These are phyloP conservation scores for Drosophila neocordata DNA, from an alignment of 1,140 invertebrate genomes.

Conservation along the genomic window DNA sequence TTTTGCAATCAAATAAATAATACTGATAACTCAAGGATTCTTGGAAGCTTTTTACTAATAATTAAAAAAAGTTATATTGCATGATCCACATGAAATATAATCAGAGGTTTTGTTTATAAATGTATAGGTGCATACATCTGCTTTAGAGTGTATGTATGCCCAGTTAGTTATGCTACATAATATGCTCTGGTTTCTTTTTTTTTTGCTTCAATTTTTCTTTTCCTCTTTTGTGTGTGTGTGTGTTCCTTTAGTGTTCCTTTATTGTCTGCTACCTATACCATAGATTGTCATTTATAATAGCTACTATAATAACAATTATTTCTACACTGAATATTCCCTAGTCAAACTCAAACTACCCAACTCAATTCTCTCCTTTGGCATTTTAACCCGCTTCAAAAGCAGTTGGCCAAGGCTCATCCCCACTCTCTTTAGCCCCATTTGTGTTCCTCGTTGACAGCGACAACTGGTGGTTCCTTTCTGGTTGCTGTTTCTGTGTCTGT, in stretches of 20 bases:
- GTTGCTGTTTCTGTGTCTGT: background rate
- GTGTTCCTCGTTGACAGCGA: slow-evolving; percentile 27
- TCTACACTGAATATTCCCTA: background rate
- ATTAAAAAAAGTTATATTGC: no score
- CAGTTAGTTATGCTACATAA: no score
- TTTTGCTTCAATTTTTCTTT: no score
- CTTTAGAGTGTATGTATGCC: no score
- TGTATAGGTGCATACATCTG: no score
- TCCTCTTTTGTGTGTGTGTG: no score
- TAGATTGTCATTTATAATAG: slow-evolving; percentile 4
- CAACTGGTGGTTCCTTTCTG: slow-evolving; percentile 27
- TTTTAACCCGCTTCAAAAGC: slow-evolving; percentile 52
- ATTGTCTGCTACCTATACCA: background rate
- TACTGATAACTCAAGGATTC: no score
- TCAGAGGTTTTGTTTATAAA: no score
- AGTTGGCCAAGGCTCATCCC: slow-evolving; percentile 16
- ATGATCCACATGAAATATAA: no score
- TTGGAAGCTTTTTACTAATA: no score
- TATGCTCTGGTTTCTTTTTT: no score
- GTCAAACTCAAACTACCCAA: background rate
- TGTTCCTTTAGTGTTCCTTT: background rate
- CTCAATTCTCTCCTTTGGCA: background rate
- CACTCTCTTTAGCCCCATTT: background rate
- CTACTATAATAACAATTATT: slow-evolving; percentile 24
- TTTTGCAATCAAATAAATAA: no score